Conservation (phyloP, 1,140 invertebrate genomes). For the Drosophila murphyi region DNA sequence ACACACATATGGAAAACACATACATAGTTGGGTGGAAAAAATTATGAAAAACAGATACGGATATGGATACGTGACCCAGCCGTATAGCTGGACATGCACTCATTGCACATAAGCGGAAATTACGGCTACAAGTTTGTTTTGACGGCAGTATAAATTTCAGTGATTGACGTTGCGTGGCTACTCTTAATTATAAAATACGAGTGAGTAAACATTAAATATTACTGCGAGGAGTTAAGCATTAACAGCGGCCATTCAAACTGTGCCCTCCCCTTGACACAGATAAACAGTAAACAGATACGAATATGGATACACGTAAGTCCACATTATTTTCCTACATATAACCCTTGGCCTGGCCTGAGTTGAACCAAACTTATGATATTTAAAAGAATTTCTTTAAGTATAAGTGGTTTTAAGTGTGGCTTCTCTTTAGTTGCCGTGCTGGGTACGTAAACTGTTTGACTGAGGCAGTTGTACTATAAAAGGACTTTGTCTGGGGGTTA, state of each 20-base stretch:
- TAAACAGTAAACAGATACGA: not conserved
- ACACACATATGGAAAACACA: not conserved
- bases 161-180: slow-evolving; percentile 68
- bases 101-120: slow-evolving; percentile 66
- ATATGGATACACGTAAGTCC: not conserved
- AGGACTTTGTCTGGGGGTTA: too few relatives aligned
- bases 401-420: not conserved
- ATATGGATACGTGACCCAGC: slow-evolving; percentile 21
- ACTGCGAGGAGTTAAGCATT: slow-evolving; percentile 1
- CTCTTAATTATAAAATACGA: slow-evolving; percentile 24
- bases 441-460: too few relatives aligned
- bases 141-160: slow-evolving; percentile 62
- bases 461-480: too few relatives aligned
- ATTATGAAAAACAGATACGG: slow-evolving; percentile 22
- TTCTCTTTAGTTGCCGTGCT: too few relatives aligned
- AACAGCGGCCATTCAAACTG: not conserved
- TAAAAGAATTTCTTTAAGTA: not conserved
- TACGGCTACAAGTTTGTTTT: slow-evolving; percentile 64
- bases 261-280: not conserved
- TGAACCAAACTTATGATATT: not conserved
- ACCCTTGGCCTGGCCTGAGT: not conserved
- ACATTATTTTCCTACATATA: not conserved
- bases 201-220: slow-evolving; percentile 30
- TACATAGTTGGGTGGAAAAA: not conserved
- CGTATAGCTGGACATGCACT: slow-evolving; percentile 28